phyloP scores from a whole-genome alignment of 2,888 invertebrate species.

The Cynaeus angustus region DNA sequence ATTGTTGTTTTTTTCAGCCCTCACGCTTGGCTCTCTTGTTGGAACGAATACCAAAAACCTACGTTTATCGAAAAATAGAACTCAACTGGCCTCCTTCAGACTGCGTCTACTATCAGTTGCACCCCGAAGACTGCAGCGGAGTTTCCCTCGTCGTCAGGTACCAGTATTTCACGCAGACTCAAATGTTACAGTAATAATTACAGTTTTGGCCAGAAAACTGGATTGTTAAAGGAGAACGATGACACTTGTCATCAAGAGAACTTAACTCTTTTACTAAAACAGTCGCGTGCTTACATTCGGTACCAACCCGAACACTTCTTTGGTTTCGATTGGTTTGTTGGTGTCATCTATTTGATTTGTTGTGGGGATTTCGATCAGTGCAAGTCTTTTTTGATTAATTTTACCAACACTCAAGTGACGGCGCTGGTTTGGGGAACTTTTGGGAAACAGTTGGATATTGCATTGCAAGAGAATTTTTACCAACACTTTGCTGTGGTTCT shows the following conservation, averaged over 20 bases:
- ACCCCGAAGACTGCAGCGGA: conserved; percentile 49
- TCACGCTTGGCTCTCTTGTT: conserved; percentile 47
- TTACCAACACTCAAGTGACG: conserved; percentile 51
- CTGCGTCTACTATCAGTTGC: conserved; percentile 41
- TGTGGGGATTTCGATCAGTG: conserved; percentile 52
- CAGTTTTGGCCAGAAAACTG: conserved; percentile 55
- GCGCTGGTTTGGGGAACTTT: conserved; percentile 55
- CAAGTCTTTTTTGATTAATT: conserved; percentile 49
- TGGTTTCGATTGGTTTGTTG: conserved; percentile 59
- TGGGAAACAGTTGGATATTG: conserved; percentile 44
- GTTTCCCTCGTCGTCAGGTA: conserved; percentile 48
- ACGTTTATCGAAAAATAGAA: conserved; percentile 39
- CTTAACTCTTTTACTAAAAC: conserved; percentile 54
- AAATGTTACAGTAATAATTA: conserved; percentile 15
- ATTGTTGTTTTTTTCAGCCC: conserved; percentile 47
- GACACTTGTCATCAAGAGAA: conserved; percentile 49
- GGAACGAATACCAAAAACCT: conserved; percentile 47
- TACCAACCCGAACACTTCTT: conserved; percentile 52
- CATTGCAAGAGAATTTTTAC: conserved; percentile 52
- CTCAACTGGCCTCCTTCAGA: conserved; percentile 49
- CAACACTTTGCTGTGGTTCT: conserved; percentile 54
- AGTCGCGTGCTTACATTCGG: conserved; percentile 53
- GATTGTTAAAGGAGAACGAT: conserved; percentile 42
- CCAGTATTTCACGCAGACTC: neutral
- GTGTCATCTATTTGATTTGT: conserved; percentile 55